Evolutionary conservation across 2,888 invertebrate species (phyloP), one percentile per base, ranked within the genome.

Genomic region (Eucriotettix oculatus): DNA sequence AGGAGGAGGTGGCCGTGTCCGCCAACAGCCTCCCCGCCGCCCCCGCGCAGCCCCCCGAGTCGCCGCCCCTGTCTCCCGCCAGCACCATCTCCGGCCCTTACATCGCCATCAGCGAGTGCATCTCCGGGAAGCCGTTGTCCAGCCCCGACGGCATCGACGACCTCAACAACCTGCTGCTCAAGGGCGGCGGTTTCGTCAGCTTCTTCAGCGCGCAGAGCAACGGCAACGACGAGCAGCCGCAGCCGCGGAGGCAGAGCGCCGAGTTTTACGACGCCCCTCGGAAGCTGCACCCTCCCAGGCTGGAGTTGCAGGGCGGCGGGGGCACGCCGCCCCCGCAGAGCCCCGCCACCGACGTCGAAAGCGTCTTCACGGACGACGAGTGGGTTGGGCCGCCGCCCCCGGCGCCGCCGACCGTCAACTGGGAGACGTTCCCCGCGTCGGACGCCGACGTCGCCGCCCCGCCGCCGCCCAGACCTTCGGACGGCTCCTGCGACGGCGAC

Each of bases 91-190:
- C 90, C 11, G 89, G 90, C 29, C 90, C 91, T 0, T 94, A 94
- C 72, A 93, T 94, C 74, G 89, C 91, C 10, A 90, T 94, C 67
- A 92, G 90, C 59, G 93, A 94, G 74, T 94, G 94, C 72, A 86
- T 90, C 67, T 90, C 93, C 43, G 94, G 94, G 58, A 73, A 71
- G 60, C 73, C 73, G 9, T 66, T 71, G 11, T 64, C 63, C 40
- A 66, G 64, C 57, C 66, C 66, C 10, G 62, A 65, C 48, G 66
- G 66, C 16, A 55, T 64, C 3, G 60, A 62, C 16, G 65, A 64
- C 42, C 60, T 65, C 42, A 60, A 63, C 55, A 64, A 63, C 16
- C 48, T 61, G n/a, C 44, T 65, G 7, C 59, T 58, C 11, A 57
- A 61, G 40, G 61, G 61, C 16, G 63, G 61, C n/a, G 29, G 29